Conservation (phyloP, 2,797 vertebrate genomes). For the Poecile montanus region DNA sequence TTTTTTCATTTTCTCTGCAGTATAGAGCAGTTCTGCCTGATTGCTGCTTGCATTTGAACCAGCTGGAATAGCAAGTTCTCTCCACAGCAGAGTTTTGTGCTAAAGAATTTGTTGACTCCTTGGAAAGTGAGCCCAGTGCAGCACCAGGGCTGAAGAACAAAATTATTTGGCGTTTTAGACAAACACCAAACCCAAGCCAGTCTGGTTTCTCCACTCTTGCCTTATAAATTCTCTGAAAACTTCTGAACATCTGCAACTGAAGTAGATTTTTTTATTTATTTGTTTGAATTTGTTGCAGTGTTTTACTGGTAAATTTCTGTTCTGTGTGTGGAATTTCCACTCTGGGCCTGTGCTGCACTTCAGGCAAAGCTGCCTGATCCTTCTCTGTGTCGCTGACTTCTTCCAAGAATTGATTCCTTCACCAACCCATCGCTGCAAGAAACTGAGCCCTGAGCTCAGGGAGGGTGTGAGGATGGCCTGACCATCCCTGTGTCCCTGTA, state of each 20-base stretch:
- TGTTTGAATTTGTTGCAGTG: neutral
- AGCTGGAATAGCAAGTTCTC: neutral
- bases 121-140: neutral
- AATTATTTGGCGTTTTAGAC: neutral
- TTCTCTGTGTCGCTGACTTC: neutral
- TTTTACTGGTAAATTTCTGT: neutral
- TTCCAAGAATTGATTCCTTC: neutral
- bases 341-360: neutral
- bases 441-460: neutral
- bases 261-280: neutral
- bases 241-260: neutral
- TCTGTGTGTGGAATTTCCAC: neutral
- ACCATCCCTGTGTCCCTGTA: fast-evolving
- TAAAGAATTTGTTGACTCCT: neutral
- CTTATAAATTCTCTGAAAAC: neutral
- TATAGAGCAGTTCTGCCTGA: neutral
- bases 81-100: neutral
- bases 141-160: neutral
- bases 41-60: neutral
- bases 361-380: neutral
- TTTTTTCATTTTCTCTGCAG: neutral
- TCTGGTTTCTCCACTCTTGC: neutral
- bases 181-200: neutral
- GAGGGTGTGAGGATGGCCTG: neutral
- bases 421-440: fast-evolving